Evolutionary conservation across 2,797 vertebrate genomes (phyloP).

Genomic region (Merluccius polli): DNA sequence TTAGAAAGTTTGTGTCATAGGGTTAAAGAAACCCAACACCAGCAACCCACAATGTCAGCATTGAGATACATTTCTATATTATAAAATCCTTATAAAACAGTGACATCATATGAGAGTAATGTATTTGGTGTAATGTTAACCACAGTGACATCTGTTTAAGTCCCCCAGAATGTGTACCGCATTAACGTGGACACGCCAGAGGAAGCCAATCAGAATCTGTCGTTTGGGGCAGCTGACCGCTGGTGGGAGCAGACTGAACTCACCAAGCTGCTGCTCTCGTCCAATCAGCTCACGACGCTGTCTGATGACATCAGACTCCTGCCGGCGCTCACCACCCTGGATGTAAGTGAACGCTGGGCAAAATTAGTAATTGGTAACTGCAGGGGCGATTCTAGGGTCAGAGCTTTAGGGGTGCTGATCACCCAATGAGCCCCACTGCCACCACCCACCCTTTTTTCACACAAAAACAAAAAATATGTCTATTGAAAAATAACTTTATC

Average conservation of each 20-base stretch:
- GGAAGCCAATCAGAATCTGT: constrained; percentile 78
- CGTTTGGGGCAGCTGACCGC: constrained; percentile 79
- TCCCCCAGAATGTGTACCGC: constrained; percentile 87
- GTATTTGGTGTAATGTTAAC: background rate
- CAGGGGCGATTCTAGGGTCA: no score
- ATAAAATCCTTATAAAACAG: no score
- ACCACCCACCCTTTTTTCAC: no score
- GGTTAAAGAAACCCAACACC: no score
- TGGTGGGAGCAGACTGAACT: constrained; percentile 98
- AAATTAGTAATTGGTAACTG: background rate
- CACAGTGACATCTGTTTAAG: constrained; percentile 51
- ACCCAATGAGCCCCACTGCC: no score
- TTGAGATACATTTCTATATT: no score
- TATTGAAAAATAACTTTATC: no score
- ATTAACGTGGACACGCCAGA: constrained; percentile 86
- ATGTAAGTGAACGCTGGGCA: constrained; percentile 75
- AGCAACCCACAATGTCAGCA: no score
- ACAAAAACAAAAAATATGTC: no score
- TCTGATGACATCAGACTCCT: constrained; percentile 85
- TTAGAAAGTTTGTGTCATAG: no score
- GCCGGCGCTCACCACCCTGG: constrained; percentile 80
- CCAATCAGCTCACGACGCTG: constrained; percentile 83
- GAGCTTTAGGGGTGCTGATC: no score
- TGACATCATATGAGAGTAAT: no score
- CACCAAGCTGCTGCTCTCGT: constrained; percentile 87